phyloP scores from a whole-genome alignment of 2,888 invertebrate species.

The Ecdyonurus torrentis region DNA sequence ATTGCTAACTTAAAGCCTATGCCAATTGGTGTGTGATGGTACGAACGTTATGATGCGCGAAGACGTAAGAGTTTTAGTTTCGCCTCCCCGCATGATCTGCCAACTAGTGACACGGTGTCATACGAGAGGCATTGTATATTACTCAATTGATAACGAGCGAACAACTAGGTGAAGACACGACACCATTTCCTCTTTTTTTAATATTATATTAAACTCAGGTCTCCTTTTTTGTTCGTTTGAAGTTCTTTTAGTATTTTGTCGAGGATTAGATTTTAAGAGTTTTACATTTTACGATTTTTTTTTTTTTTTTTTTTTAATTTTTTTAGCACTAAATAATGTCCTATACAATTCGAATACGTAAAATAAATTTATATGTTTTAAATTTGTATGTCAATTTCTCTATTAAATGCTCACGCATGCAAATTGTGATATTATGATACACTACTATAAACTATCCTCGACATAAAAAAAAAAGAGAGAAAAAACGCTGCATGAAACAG shows the following conservation, averaged over 20 bases:
- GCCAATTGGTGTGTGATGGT: conserved; percentile 28
- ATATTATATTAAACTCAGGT: too few species aligned
- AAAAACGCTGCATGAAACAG: not conserved
- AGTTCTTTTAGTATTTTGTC: not conserved
- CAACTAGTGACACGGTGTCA: not conserved
- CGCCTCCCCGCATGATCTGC: not conserved
- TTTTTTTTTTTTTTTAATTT: too few species aligned
- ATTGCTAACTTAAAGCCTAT: conserved; percentile 72
- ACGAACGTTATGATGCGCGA: not conserved
- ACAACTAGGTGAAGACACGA: too few species aligned
- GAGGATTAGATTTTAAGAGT: not conserved
- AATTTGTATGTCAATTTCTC: too few species aligned
- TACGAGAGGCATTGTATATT: not conserved
- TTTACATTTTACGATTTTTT: not conserved
- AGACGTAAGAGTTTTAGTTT: not conserved
- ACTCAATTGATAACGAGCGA: not conserved
- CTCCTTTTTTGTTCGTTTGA: not conserved
- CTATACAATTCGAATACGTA: too few species aligned
- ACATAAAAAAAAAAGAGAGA: not conserved
- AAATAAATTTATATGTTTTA: too few species aligned
- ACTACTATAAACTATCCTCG: conserved; percentile 1
- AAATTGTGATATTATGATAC: conserved; percentile 3
- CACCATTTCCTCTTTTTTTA: too few species aligned
- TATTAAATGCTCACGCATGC: too few species aligned
- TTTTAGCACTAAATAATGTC: too few species aligned